Percentiles rank a stretch among this genome's conserved stretches.
Evolutionary conservation across 2,113 vertebrate species (phyloP).

Genomic region (Rattus norvegicus): GRCr8 NC_086019.1:204851001-204851500

Average conservation of each 20-base stretch:
- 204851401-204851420: not conserved
- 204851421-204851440: not conserved
- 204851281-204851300: not conserved
- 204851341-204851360: not conserved
- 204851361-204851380: not conserved
- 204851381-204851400: not conserved
- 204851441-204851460: not conserved
- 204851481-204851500: not conserved
- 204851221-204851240: not conserved
- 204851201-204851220: too few species aligned
- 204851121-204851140: not conserved
- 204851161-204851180: too few species aligned
- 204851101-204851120: not conserved
- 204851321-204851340: not conserved
- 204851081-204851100: not conserved
- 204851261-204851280: accelerated
- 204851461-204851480: not conserved
- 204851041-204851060: too few species aligned
- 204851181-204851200: not conserved
- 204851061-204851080: not conserved
- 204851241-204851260: not conserved
- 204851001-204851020: not conserved
- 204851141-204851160: not conserved
- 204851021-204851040: too few species aligned
- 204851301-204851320: not conserved